Base-by-base conservation (phyloP, 2,113 vertebrate genomes). In the Pheucticus melanocephalus region DNA sequence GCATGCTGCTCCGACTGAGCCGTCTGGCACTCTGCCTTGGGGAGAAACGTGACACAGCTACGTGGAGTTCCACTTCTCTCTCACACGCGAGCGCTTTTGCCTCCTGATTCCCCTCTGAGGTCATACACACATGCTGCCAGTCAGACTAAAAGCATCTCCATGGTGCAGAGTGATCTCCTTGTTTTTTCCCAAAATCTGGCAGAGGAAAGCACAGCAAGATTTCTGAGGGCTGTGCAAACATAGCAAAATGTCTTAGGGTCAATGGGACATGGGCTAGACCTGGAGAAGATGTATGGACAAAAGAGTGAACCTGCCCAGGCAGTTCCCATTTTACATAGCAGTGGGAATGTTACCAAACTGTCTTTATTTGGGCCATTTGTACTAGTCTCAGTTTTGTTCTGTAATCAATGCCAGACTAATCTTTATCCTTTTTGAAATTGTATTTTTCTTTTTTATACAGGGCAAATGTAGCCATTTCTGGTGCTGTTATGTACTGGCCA, bases 21-120 rank as follows among this genome's bases (percentile, higher is more conserved):
- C 2, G 60, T 95, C 93, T 96, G 77, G 51, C 93, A 66, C 89
- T 81, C 72, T n/a, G 45, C 28, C 86, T 81, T 28, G 27, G n/a
- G 61, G 78, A 87, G 61, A 71, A 85, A 75, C 28, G 60, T 0
- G 4, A 76, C 72, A 56, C 60, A 1, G 0, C 44, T 66, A 6
- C 0, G 2, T 48, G 70, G 61, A 76, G 39, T 44, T 82, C 42
- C 28, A 5, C 66, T 82, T 90, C 31, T n/a, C n/a, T 73, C 47
- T 87, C 24, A 30, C 30, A n/a, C 1, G 1, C 0, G 0, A 92
- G 19, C 6, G 4, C 51, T 71, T 89, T 64, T 65, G 27, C 53
- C 24, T 85, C 57, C 75, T 64, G 40, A 54, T 79, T 87, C 33
- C 33, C 30, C 39, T 47, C 42, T 0, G 1, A 84, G 47, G 73